Evolutionary conservation across 92 coral and sea anemone genomes (phyloP).

Genomic region (Porites lobata): DNA sequence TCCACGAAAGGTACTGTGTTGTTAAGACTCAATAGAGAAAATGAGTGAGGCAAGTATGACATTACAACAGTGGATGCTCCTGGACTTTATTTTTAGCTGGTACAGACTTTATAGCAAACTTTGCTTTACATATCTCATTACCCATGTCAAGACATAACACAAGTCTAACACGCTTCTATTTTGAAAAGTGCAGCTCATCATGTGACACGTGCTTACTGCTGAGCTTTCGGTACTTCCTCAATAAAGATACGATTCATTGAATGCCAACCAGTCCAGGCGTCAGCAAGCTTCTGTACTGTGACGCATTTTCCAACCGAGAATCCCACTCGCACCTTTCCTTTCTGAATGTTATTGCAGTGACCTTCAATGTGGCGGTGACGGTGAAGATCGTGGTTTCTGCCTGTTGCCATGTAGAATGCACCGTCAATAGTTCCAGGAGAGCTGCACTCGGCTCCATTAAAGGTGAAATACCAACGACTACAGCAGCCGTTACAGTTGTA

Average conservation of each 20-base stretch:
- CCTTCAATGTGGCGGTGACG: conserved; percentile 39
- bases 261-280: background rate
- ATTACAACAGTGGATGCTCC: too few species aligned
- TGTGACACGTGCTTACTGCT: background rate
- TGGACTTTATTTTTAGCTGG: too few species aligned
- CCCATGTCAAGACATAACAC: too few species aligned
- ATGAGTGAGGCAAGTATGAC: too few species aligned
- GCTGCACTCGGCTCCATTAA: conserved; percentile 65
- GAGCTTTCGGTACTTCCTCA: background rate
- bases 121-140: too few species aligned
- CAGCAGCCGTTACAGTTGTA: conserved; percentile 41
- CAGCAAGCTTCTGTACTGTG: background rate
- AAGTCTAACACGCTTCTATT: too few species aligned
- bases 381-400: too few species aligned
- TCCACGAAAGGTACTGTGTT: too few species aligned
- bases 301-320: conserved; percentile 1
- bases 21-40: too few species aligned
- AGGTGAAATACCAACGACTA: conserved; percentile 73
- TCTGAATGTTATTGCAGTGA: conserved; percentile 44
- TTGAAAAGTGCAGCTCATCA: background rate
- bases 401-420: background rate
- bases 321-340: conserved; percentile 4
- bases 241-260: background rate
- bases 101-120: too few species aligned
- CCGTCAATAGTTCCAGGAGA: conserved; percentile 64